Base-by-base conservation (phyloP, 1,140 invertebrate genomes). In the Holcopasites calliopsidis region DNA sequence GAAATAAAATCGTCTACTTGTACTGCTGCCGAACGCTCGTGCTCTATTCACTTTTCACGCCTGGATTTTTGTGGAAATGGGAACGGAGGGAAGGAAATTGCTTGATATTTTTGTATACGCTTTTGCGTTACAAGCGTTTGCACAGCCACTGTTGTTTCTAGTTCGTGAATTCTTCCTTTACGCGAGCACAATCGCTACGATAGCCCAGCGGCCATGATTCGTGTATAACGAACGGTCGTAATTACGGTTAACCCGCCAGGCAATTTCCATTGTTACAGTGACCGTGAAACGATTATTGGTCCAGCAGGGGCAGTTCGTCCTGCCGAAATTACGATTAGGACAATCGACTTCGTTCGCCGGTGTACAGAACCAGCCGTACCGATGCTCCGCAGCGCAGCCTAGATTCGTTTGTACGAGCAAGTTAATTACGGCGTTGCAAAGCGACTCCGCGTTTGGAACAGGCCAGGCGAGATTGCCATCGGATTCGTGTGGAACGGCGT, bases 271-370 rank as follows among this genome's bases (percentile, higher is more conserved):
- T 71, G 72, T 79, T 82, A 83, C 80, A 79, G 82, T 83, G 80
- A 83, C 80, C 82, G 82, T 83, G 82, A 83, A 83, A 83, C 82
- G 82, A 83, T 76, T 83, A 83, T 83, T 82, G 82, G 80, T 72
- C 82, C 76, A 71, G 54, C 49, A 61, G 79, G 81, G 57, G 80
- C 47, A 35, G 76, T 82, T 82, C 80, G 76, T 83, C 72, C 76
- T 16, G 71, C 35, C 70, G 80, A 82, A 83, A 82, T 83, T 82
- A 82, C 82, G 82, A 83, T 82, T 79, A 73, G 80, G 62, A 50
- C 80, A 82, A 82, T 82, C 82, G 68, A 74, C 70, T 78, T 79
- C 55, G 50, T 49, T 64, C 75, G 47, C 58, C 55, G 50, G 70
- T 54, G 66, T 66, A 47, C 62, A 66, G 65, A 49, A 62, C 13